Conservation (phyloP, 2,113 vertebrate genomes). For the Zeus faber region DNA sequence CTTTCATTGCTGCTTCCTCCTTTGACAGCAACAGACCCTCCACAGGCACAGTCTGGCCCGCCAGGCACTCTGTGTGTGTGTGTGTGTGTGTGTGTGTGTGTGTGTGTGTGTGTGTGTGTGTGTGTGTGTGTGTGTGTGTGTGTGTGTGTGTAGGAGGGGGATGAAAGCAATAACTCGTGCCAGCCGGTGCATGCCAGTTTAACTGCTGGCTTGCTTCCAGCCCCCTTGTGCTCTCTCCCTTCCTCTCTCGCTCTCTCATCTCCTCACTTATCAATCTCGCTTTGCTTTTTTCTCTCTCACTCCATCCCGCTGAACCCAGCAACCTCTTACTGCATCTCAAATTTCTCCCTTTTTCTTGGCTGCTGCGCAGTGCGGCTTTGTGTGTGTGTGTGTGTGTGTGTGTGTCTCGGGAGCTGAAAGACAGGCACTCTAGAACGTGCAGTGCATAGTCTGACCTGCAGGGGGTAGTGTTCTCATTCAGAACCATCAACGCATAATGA, state of each 20-base stretch:
- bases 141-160: constrained; percentile 2
- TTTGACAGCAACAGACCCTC: constrained; percentile 8
- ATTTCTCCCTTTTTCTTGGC: constrained; percentile 7
- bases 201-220: constrained; percentile 35
- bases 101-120: background rate
- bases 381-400: background rate
- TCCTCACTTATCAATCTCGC: background rate
- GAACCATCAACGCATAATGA: background rate
- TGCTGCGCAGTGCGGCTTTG: background rate
- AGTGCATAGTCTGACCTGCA: constrained; percentile 32
- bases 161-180: constrained; percentile 12
- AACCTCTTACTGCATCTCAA: constrained; percentile 6
- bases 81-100: background rate
- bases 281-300: background rate
- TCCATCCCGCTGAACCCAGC: constrained; percentile 4
- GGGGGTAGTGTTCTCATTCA: constrained; percentile 47
- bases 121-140: background rate
- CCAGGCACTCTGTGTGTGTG: background rate
- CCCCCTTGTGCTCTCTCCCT: background rate
- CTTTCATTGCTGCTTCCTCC: constrained; percentile 9
- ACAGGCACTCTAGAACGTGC: no score
- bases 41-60: constrained; percentile 4
- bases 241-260: constrained; percentile 3
- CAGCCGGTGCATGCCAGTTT: constrained; percentile 24
- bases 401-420: no score